Evolutionary conservation across 1,140 invertebrate genomes (phyloP).

Genomic region (Stegodyphus mimosarum): DNA sequence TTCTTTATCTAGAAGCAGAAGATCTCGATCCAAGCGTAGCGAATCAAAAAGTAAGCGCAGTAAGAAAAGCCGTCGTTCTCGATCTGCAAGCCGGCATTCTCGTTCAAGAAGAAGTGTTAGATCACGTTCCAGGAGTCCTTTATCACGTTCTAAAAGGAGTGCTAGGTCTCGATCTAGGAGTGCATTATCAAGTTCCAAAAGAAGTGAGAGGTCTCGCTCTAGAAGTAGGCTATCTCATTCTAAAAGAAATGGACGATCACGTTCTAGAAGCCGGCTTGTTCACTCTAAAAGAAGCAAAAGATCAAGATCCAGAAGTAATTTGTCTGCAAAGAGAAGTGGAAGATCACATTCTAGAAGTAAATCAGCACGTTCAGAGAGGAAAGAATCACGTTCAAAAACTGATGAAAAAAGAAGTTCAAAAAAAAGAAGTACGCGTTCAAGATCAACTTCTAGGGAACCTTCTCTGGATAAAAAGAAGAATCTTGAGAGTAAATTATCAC

Average conservation of each 20-base stretch:
- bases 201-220: slow-evolving; percentile 4
- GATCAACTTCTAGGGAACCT: too few species aligned
- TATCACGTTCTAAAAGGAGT: slow-evolving; percentile 6
- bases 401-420: too few species aligned
- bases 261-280: neutral
- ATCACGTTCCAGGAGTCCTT: slow-evolving; percentile 20
- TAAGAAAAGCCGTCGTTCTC: slow-evolving; percentile 6
- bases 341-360: slow-evolving; percentile 16
- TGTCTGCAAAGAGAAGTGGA: neutral
- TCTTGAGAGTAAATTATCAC: too few species aligned
- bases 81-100: slow-evolving; percentile 8
- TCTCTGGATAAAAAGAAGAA: too few species aligned
- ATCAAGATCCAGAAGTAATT: neutral
- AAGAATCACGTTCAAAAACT: too few species aligned
- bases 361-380: slow-evolving; percentile 14
- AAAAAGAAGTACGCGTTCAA: too few species aligned
- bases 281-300: slow-evolving; percentile 3
- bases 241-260: slow-evolving; percentile 1
- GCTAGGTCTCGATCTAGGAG: neutral
- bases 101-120: neutral
- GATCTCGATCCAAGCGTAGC: slow-evolving; percentile 26
- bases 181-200: neutral
- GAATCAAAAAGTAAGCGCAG: slow-evolving; percentile 19
- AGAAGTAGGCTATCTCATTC: slow-evolving; percentile 22
- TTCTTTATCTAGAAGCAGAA: slow-evolving; percentile 16